Base-by-base conservation (phyloP, 2,113 vertebrate species). In the Vulpes vulpes region DNA sequence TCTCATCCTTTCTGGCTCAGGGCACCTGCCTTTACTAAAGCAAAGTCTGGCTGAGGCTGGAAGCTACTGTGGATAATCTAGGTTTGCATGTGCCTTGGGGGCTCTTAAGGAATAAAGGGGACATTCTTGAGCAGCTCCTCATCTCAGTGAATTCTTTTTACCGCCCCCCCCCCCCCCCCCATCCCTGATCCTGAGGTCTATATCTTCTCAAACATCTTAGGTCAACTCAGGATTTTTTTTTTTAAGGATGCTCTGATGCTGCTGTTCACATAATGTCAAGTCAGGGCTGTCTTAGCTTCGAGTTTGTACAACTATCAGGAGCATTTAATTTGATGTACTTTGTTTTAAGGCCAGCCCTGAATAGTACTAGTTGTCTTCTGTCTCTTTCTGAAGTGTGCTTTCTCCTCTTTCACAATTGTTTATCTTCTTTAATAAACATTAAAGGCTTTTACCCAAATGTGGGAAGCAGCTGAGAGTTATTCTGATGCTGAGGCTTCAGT, bases 371-470 rank as follows among this genome's bases (percentile, higher is more conserved):
- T 49, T 96, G 69, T 62, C 30, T 86, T 71, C 55, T 79, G 49
- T 62, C 80, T 93, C 89, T 91, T 88, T 94, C 74, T 49, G 43
- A 96, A 86, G 25, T 4, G 59, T 79, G 32, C 30, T 94, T 91
- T 49, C 4, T 32, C 20, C 15, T 53, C 7, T 67, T 94, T 96
- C 57, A 83, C 69, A 96, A 89, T 91, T 71, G 32, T 38, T 60
- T 94, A 60, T 81, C 35, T 38, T 97, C 86, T 91, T 95, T 89
- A 57, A 94, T 27, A 94, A 93, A 91, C 17, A 78, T 76, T 59
- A 19, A n/a, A 88, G 65, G n/a, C 55, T 83, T 83, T 76, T 93
- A 81, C 59, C 35, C 91, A 91, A 96, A 82, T 49, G 53, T 94
- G 91, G 78, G 80, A 88, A 85, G 49, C 65, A 89, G 53, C 3